phyloP scores from a whole-genome alignment of 2,888 invertebrate species.

The Gari tellinella region DNA sequence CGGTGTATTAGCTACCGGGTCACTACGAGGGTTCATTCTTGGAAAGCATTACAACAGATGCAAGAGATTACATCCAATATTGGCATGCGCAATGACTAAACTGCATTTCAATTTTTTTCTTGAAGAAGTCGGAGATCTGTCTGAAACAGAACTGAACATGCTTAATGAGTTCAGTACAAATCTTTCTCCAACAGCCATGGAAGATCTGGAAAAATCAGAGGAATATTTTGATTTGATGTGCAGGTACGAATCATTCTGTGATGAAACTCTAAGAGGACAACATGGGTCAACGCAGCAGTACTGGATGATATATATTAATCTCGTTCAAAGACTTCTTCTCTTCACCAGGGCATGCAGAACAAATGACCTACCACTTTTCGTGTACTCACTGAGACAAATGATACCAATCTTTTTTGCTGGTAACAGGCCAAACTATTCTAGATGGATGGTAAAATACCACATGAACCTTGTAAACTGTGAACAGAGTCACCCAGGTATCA shows the following conservation, averaged over 20 bases:
- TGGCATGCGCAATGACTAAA: constrained; percentile 39
- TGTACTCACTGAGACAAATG: too few species aligned
- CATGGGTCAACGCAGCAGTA: too few species aligned
- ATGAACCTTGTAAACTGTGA: too few species aligned
- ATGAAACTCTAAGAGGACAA: background rate
- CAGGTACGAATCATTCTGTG: constrained; percentile 18
- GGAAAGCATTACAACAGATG: constrained; percentile 49
- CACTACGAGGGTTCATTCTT: constrained; percentile 51
- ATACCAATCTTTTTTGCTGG: too few species aligned
- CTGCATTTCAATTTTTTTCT: constrained; percentile 52
- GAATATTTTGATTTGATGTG: constrained; percentile 9
- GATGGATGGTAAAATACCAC: too few species aligned
- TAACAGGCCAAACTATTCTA: too few species aligned
- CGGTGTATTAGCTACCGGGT: constrained; percentile 53
- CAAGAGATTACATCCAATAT: constrained; percentile 49
- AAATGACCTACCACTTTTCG: too few species aligned
- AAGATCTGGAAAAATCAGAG: constrained; percentile 7
- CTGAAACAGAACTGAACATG: background rate
- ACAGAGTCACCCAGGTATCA: too few species aligned
- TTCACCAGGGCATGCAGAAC: too few species aligned
- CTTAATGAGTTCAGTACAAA: background rate
- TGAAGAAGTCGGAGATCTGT: background rate
- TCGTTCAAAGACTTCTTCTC: too few species aligned
- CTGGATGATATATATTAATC: too few species aligned
- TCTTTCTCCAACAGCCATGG: background rate